phyloP scores from a whole-genome alignment of 2,113 vertebrate species.

The Caloenas nicobarica region DNA sequence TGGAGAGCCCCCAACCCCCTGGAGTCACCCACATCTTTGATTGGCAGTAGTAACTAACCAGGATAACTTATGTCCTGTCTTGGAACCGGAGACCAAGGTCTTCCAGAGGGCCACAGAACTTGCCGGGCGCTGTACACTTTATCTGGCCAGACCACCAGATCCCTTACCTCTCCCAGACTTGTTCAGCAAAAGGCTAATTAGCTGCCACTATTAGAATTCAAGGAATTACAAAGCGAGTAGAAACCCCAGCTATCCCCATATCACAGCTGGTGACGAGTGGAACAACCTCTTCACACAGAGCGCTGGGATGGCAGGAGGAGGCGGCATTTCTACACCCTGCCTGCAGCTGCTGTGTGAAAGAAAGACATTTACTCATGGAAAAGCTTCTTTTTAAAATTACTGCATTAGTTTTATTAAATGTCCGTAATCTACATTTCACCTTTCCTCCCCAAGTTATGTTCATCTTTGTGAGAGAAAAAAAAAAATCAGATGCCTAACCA shows the following conservation, averaged over 20 bases:
- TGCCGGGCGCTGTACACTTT: neutral
- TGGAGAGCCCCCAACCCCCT: neutral
- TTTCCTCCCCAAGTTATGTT: constrained; percentile 44
- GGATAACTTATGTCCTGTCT: neutral
- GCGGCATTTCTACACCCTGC: neutral
- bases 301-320: neutral
- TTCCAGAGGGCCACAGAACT: neutral
- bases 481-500: constrained; percentile 1
- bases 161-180: neutral
- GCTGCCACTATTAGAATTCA: neutral
- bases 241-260: neutral
- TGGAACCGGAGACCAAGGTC: neutral
- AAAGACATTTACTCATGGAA: neutral
- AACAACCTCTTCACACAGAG: neutral
- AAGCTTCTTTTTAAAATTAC: constrained; percentile 6
- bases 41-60: neutral
- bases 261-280: neutral
- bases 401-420: constrained; percentile 56
- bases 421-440: neutral
- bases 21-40: neutral
- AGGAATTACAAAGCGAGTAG: neutral
- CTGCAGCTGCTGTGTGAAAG: neutral
- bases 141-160: neutral
- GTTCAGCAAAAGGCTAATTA: neutral
- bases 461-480: neutral